Base-by-base conservation (phyloP, 2,797 vertebrate species). In the Serranus cabrilla region DNA sequence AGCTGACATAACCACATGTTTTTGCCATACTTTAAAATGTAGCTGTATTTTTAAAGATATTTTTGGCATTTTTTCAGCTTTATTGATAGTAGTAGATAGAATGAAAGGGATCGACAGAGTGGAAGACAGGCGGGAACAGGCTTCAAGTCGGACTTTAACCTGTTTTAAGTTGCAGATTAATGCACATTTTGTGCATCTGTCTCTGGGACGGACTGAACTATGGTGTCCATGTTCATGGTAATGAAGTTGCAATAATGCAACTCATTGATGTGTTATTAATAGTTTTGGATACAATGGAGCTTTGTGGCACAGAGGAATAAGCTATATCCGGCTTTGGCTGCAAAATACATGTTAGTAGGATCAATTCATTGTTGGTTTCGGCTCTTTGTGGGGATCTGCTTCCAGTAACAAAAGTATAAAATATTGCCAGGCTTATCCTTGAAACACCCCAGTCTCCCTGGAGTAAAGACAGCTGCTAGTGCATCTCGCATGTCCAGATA, bases 401-500 rank as follows among this genome's bases (percentile, higher is more conserved):
- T 21, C 46, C 42, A 49, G 39, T 47, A 50, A 34, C 10, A 51
- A 46, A 65, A 71, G 17, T 37, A 20, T 7, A 34, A 0, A 62
- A 42, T 4, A 68, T 70, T 71, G 52, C 50, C 43, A 42, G 40
- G 34, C 45, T n/a, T 50, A 52, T 37, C n/a, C n/a, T 52, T 74
- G 20, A 78, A 78, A 70, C 3, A 57, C 11, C 2, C 21, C 11
- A 20, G 11, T 72, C 18, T 34, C 31, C n/a, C 47, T n/a, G 16
- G 16, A 54, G 52, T 50, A 62, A 43, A 69, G 27, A 13, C 7
- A 49, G 40, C 55, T 71, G 55, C 11, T 9, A 57, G 49, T 37
- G 50, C 45, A 61, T 46, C 42, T 69, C 50, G 71, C 60, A 54
- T 56, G 52, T 54, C 40, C 5, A 2, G 14, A 71, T 63, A 57